Evolutionary conservation across 2,888 invertebrate genomes (phyloP).

Genomic region (Mactromeris polynyma): DNA sequence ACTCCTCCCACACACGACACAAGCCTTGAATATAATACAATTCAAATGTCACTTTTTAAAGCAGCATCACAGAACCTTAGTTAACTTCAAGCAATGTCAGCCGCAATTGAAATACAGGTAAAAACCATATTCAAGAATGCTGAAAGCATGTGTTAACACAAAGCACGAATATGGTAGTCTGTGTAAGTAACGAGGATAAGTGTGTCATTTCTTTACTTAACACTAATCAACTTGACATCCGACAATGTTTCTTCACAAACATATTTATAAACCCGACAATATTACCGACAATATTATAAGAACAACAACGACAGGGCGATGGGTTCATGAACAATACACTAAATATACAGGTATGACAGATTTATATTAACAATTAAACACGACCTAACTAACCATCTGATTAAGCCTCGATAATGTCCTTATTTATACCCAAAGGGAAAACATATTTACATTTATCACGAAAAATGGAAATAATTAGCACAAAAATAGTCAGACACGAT

Average conservation of each 20-base stretch:
- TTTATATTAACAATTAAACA: neutral
- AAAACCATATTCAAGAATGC: conserved; percentile 5
- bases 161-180: neutral
- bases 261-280: neutral
- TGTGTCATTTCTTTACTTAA: conserved; percentile 2
- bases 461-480: too few species aligned
- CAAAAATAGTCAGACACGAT: too few species aligned
- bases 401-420: neutral
- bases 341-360: neutral
- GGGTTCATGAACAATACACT: neutral
- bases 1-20: too few species aligned
- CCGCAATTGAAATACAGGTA: neutral
- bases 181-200: neutral
- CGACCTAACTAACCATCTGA: neutral
- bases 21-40: too few species aligned
- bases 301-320: neutral
- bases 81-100: neutral
- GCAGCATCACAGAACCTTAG: too few species aligned
- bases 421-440: neutral
- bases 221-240: conserved; percentile 13
- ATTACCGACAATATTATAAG: neutral
- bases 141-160: neutral
- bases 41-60: too few species aligned
- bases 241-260: neutral
- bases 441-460: neutral